Evolutionary conservation across 37 sponge, comb jelly and placozoan genomes (phyloP), one percentile per base, ranked within the genome.

Genomic region (Ephydatia muelleri): DNA sequence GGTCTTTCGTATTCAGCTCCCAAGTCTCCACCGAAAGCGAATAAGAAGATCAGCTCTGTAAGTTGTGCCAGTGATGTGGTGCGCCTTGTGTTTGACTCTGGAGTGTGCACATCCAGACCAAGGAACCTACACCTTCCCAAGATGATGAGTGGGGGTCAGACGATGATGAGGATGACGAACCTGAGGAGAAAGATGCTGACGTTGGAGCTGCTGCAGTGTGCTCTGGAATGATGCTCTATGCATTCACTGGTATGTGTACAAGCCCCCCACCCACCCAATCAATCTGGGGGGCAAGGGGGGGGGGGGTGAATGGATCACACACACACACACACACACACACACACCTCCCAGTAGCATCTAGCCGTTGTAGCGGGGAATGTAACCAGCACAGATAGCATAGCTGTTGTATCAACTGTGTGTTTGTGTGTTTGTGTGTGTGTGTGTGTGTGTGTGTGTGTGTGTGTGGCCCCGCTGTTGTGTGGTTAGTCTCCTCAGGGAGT

Each of bases 211-310:
- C 37, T 39, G 71, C 22, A 2, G 74, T 30, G 23, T 5, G 33
- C 28, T 33, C 57, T 2, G 84, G 80, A 32, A 21, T 65, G 12
- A 69, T 91, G 19, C 37, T 91, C n/a, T 87, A 91, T 72, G 76
- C 85, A 78, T 90, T 90, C 47, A 39, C 29, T 65, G 85, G 90
- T 90, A 49, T 79, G 84, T 49, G 35, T 38, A 4, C 25, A 22
- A 1, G 25, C 6, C 6, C n/a, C n/a, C n/a, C n/a, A n/a, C n/a
- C n/a, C n/a, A n/a, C n/a, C n/a, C n/a, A n/a, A n/a, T n/a, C n/a
- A n/a, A n/a, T n/a, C n/a, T n/a, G n/a, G n/a, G n/a, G 34, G 80
- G 11, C 13, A 64, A 11, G 67, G 67, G 67, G 4, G 38, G n/a
- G 84, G 5, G 65, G 28, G 66, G 11, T 22, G 19, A 5, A 5